phyloP scores from a whole-genome alignment of 35 echinoderm and acorn worm species.

The Strongylocentrotus purpuratus region DNA sequence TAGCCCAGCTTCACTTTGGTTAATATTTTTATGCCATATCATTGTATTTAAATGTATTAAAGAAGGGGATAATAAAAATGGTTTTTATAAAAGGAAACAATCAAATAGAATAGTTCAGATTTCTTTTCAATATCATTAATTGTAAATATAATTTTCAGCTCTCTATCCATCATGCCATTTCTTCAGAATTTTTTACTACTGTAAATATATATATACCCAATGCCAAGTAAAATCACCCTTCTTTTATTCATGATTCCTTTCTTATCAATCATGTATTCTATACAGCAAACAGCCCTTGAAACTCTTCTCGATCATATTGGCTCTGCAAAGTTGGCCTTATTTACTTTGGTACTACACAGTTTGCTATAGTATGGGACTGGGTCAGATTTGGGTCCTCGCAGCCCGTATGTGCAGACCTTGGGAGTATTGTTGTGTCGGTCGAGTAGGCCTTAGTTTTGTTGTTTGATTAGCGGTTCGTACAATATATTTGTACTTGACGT shows the following conservation, averaged over 20 bases:
- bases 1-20: neutral
- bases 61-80: neutral
- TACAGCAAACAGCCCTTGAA: neutral
- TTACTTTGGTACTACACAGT: neutral
- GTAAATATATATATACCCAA: neutral
- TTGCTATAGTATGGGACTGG: neutral
- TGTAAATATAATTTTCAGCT: neutral
- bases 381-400: neutral
- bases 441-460: neutral
- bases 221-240: neutral
- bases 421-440: neutral
- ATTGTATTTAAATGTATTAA: neutral
- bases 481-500: neutral
- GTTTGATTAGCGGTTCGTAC: neutral
- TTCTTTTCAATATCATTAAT: no score
- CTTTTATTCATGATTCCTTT: neutral
- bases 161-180: neutral
- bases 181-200: neutral
- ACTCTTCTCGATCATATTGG: neutral
- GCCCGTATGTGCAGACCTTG: neutral
- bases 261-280: neutral
- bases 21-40: neutral
- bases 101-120: no score
- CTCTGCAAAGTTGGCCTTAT: neutral
- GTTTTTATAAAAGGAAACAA: neutral